phyloP scores from a whole-genome alignment of 2,797 vertebrate genomes.

The Oryzias dopingdopingensis region DNA sequence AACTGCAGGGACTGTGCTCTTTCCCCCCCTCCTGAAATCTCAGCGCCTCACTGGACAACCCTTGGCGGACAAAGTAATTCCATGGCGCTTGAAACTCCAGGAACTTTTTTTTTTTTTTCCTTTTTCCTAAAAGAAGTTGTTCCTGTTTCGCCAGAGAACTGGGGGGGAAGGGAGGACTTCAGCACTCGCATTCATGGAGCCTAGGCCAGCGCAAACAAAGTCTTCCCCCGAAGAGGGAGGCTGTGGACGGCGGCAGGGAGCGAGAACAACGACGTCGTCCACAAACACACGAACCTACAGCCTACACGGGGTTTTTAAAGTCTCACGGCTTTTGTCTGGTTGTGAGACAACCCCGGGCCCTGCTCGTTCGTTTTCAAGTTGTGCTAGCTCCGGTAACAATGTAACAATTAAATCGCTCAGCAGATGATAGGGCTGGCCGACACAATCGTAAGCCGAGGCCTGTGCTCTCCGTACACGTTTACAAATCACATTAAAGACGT shows the following conservation, averaged over 20 bases:
- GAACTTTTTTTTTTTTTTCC: conserved; percentile 70
- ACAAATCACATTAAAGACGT: conserved; percentile 57
- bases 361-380: conserved; percentile 66
- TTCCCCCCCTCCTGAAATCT: conserved; percentile 62
- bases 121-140: conserved; percentile 81
- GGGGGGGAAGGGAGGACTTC: conserved; percentile 76
- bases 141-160: conserved; percentile 78
- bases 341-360: conserved; percentile 45
- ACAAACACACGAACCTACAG: conserved; percentile 36
- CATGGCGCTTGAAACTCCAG: conserved; percentile 79
- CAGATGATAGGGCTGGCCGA: conserved; percentile 68
- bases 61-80: conserved; percentile 77
- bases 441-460: conserved; percentile 71
- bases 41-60: conserved; percentile 78
- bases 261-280: conserved; percentile 70
- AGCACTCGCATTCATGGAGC: conserved; percentile 78
- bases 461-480: conserved; percentile 59
- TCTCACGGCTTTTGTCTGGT: conserved; percentile 22
- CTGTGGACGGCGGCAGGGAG: conserved; percentile 68
- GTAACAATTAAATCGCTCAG: conserved; percentile 75
- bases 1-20: conserved; percentile 40
- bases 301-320: conserved; percentile 21
- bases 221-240: conserved; percentile 80
- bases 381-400: conserved; percentile 71
- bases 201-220: conserved; percentile 80